phyloP scores from a whole-genome alignment of 37 sponge, comb jelly and placozoan genomes.

The Crambe crambe region DNA sequence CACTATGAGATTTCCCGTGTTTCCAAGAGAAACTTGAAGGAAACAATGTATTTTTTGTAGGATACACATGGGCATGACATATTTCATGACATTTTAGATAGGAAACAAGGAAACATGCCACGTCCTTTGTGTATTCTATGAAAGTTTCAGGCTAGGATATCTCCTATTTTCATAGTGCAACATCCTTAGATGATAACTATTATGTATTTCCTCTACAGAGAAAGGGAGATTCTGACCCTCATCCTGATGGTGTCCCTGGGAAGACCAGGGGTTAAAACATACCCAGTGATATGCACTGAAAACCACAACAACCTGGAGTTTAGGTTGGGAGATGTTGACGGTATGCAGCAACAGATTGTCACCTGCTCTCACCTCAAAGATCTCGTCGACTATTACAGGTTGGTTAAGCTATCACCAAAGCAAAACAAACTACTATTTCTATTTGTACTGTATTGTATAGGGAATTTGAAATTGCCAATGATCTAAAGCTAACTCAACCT shows the following conservation, averaged over 20 bases:
- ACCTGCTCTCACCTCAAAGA: constrained; percentile 24
- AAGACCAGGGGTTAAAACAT: not conserved
- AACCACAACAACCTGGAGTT: not conserved
- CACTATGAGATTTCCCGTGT: too few species aligned
- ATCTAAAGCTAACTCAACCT: constrained; percentile 17
- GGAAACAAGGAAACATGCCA: too few species aligned
- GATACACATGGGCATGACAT: too few species aligned
- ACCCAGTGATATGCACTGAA: not conserved
- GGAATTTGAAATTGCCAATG: not conserved
- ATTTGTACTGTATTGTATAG: not conserved
- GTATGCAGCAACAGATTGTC: not conserved
- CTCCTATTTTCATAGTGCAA: too few species aligned
- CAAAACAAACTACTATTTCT: not conserved
- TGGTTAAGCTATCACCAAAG: not conserved
- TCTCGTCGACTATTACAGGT: constrained; percentile 40
- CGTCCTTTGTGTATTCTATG: too few species aligned
- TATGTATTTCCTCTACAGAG: too few species aligned
- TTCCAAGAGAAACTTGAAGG: too few species aligned
- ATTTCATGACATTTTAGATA: too few species aligned
- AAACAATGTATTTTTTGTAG: too few species aligned
- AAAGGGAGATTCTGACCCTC: too few species aligned
- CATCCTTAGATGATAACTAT: too few species aligned
- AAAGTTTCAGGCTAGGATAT: too few species aligned
- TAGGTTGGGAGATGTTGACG: not conserved
- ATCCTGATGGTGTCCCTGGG: constrained; percentile 27